A percentile compares a stretch with the other conserved stretches of the same genome.
Evolutionary conservation across 92 coral and sea anemone genomes (phyloP).

Genomic region (Anthopleura xanthogrammica): DNA sequence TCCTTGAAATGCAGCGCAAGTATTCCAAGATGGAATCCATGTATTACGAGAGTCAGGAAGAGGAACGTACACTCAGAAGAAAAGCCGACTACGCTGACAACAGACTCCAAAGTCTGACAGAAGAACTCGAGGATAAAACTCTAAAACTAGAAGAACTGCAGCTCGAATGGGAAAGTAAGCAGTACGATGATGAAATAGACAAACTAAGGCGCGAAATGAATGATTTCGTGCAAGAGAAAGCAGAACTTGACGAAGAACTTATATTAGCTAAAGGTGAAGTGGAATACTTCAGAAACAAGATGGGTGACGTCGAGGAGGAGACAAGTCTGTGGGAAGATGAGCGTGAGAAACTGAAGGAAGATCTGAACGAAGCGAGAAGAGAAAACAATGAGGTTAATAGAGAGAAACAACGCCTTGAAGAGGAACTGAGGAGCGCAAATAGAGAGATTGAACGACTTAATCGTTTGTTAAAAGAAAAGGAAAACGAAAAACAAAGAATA

Average conservation of each 20-base stretch:
- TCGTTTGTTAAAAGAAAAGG: slow-evolving; percentile 43
- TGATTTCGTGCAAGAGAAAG: slow-evolving; percentile 47
- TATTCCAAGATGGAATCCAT: slow-evolving; percentile 38
- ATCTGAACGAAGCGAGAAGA: slow-evolving; percentile 21
- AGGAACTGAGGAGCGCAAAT: slow-evolving; percentile 37
- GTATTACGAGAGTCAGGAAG: slow-evolving; percentile 38
- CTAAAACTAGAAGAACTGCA: slow-evolving; percentile 19
- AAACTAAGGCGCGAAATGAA: slow-evolving; percentile 47
- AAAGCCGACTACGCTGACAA: slow-evolving; percentile 42
- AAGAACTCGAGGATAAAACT: slow-evolving; percentile 39
- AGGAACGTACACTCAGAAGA: slow-evolving; percentile 43
- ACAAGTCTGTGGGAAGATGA: slow-evolving; percentile 42
- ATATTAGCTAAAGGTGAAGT: slow-evolving; percentile 57
- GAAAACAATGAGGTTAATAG: slow-evolving; percentile 23
- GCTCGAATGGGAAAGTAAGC: slow-evolving; percentile 10
- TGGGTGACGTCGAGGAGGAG: slow-evolving; percentile 41
- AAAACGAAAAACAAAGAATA: slow-evolving; percentile 39
- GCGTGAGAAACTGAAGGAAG: slow-evolving; percentile 38
- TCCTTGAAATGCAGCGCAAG: slow-evolving; percentile 47
- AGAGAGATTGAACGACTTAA: slow-evolving; percentile 56
- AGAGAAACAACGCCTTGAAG: slow-evolving; percentile 30
- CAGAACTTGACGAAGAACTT: slow-evolving; percentile 60
- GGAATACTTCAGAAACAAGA: slow-evolving; percentile 43
- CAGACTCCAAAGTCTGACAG: slow-evolving; percentile 39
- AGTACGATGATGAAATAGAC: slow-evolving; percentile 41